Percentiles rank a stretch among this genome's conserved stretches.
phyloP scores from a whole-genome alignment of 2,113 vertebrate genomes.

The Tympanuchus pallidicinctus region DNA sequence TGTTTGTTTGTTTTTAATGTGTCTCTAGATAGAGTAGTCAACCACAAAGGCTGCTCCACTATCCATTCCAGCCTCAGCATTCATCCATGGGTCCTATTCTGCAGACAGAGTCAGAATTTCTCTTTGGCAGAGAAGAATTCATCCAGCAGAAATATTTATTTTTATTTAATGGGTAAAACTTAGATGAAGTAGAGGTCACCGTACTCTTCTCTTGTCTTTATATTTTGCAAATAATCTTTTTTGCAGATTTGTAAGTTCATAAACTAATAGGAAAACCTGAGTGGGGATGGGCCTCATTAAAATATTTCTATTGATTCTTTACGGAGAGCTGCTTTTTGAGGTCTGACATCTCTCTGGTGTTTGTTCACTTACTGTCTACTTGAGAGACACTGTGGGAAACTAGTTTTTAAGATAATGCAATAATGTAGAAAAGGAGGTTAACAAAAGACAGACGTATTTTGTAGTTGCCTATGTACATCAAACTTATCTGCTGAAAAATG shows the following conservation, averaged over 20 bases:
- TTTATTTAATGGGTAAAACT: neutral
- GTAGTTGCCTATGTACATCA: neutral
- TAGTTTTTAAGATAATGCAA: neutral
- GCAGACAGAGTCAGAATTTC: neutral
- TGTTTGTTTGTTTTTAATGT: neutral
- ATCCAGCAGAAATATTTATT: neutral
- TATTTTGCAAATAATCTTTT: neutral
- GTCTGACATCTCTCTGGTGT: neutral
- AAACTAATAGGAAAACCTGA: neutral
- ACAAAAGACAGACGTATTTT: fast-evolving
- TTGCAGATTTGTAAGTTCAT: neutral
- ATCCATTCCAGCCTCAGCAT: neutral
- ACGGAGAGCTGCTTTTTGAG: neutral
- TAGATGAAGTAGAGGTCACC: neutral
- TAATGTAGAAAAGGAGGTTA: neutral
- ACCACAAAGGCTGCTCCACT: neutral
- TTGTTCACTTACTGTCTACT: neutral
- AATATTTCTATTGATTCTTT: neutral
- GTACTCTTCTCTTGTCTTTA: neutral
- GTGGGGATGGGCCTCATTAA: neutral
- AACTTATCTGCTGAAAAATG: neutral
- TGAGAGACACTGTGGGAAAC: neutral
- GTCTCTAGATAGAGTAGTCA: neutral
- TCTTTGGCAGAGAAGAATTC: neutral
- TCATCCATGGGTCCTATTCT: neutral